Conservation (phyloP, 2,797 vertebrate species). For the Microcaecilia unicolor region DNA sequence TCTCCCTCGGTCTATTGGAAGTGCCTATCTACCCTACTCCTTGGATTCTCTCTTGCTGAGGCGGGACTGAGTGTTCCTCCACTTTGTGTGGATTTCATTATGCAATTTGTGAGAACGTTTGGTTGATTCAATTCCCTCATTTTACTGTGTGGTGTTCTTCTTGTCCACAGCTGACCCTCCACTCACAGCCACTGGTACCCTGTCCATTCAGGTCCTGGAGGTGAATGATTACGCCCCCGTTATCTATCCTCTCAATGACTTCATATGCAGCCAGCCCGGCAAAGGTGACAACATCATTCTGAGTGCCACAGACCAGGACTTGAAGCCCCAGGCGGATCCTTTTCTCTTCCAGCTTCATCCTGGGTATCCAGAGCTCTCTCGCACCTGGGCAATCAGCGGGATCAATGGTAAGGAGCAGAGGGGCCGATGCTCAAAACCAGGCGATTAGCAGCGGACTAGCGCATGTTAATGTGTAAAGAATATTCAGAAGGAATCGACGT, state of each 20-base stretch:
- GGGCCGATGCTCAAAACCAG: too few relatives aligned
- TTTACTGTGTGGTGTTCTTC: neutral
- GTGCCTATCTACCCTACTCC: too few relatives aligned
- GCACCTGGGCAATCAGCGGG: conserved; percentile 77
- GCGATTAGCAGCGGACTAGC: too few relatives aligned
- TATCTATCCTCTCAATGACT: conserved; percentile 45
- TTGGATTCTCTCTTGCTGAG: too few relatives aligned
- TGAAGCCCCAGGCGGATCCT: conserved; percentile 74
- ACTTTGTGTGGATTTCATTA: too few relatives aligned
- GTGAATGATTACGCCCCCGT: conserved; percentile 83
- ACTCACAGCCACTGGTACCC: conserved; percentile 61
- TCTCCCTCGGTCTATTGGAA: too few relatives aligned
- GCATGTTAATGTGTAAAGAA: too few relatives aligned
- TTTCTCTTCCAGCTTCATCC: conserved; percentile 67
- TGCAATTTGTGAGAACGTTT: too few relatives aligned
- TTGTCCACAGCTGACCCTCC: conserved; percentile 30
- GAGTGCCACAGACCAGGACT: conserved; percentile 74
- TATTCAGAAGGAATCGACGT: too few relatives aligned
- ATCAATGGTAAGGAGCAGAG: conserved; percentile 81
- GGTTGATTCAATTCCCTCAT: too few relatives aligned
- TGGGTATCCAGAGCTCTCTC: conserved; percentile 28
- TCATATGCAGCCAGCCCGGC: conserved; percentile 55
- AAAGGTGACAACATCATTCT: conserved; percentile 53
- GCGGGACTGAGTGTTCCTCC: too few relatives aligned
- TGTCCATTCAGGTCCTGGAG: conserved; percentile 75